These are phyloP conservation scores for Trichopoda pennipes DNA, from an alignment of 2,888 invertebrate genomes.

Conservation along the genomic window DNA sequence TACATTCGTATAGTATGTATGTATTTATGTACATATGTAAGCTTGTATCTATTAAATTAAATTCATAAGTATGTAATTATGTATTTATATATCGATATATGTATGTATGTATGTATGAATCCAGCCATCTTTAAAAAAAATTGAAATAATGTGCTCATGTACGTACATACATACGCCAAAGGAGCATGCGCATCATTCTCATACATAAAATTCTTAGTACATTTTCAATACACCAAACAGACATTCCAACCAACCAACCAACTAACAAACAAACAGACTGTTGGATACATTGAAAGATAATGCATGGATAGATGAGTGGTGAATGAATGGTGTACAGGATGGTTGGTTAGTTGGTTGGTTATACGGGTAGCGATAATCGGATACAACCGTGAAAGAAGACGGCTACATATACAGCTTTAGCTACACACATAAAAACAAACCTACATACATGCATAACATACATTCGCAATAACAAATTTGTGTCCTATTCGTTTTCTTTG, in stretches of 20 bases:
- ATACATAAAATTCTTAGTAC: conserved; percentile 24
- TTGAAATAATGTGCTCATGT: background rate
- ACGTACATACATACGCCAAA: conserved; percentile 26
- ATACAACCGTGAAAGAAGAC: conserved; percentile 12
- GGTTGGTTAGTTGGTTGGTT: conserved; percentile 1
- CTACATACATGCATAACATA: too few species aligned
- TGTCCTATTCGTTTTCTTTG: conserved; percentile 50
- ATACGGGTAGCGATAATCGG: background rate
- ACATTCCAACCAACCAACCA: conserved; percentile 46
- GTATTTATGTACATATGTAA: background rate
- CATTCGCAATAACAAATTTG: conserved; percentile 47
- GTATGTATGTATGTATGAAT: background rate
- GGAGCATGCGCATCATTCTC: conserved; percentile 40
- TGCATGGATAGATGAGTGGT: conserved; percentile 45
- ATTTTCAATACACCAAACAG: conserved; percentile 32
- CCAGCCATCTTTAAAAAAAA: conserved; percentile 27
- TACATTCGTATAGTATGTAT: background rate
- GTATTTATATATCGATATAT: background rate
- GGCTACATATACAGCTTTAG: conserved; percentile 5
- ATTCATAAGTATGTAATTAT: background rate
- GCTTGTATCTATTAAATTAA: too few species aligned
- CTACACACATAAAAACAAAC: too few species aligned
- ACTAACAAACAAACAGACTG: too few species aligned
- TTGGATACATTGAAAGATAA: conserved; percentile 46
- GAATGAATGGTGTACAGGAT: conserved; percentile 34